Conservation (phyloP, 2,888 invertebrate species). For the Aricia artaxerxes region DNA sequence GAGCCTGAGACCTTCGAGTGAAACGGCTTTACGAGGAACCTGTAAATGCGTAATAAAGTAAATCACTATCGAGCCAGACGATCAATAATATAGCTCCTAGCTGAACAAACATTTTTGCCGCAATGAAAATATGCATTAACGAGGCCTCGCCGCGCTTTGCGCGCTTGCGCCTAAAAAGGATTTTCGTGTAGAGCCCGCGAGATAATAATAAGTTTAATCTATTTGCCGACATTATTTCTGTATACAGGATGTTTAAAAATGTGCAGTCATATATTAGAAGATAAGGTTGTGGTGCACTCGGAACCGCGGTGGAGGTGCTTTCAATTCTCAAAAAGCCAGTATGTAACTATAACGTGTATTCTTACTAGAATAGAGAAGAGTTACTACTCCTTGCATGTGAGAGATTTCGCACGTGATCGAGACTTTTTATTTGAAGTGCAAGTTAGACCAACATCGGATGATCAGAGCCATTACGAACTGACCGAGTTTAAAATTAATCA, state of each 20-base stretch:
- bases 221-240: slow-evolving; percentile 15
- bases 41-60: slow-evolving; percentile 31
- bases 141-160: slow-evolving; percentile 16
- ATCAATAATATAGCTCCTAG: slow-evolving; percentile 20
- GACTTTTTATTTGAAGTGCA: neutral
- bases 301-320: neutral
- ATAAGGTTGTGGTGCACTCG: slow-evolving; percentile 3
- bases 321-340: neutral
- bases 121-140: slow-evolving; percentile 29
- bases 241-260: slow-evolving; percentile 11
- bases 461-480: neutral
- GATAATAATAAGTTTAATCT: slow-evolving; percentile 20
- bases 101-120: slow-evolving; percentile 28
- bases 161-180: slow-evolving; percentile 25
- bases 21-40: slow-evolving; percentile 31
- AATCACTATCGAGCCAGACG: slow-evolving; percentile 29
- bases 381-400: neutral
- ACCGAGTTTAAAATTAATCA: neutral
- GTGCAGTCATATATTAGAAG: slow-evolving; percentile 18
- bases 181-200: slow-evolving; percentile 19
- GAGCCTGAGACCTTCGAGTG: slow-evolving; percentile 39
- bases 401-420: neutral
- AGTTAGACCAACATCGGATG: neutral
- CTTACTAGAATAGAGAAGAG: neutral
- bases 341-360: neutral